phyloP scores from a whole-genome alignment of 1,140 invertebrate genomes.

The Tetragonula clypearis region DNA sequence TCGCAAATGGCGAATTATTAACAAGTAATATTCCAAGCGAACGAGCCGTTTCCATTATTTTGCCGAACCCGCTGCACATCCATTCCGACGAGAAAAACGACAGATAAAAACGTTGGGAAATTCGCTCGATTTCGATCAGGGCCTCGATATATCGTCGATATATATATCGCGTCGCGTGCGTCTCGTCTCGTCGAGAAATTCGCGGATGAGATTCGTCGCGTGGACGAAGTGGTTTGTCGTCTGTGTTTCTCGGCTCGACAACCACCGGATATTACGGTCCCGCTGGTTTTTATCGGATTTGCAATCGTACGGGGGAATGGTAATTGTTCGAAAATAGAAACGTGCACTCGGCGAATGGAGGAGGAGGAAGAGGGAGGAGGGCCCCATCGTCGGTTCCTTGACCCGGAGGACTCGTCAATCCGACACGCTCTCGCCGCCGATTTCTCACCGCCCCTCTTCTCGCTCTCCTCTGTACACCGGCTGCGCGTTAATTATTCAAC shows the following conservation, averaged over 20 bases:
- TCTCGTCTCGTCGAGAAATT: slow-evolving; percentile 9
- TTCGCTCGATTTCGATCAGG: not conserved
- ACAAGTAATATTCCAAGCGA: too few species aligned
- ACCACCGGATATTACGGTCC: slow-evolving; percentile 65
- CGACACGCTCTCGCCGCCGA: slow-evolving; percentile 21
- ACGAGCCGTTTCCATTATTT: too few species aligned
- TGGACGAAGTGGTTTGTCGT: not conserved
- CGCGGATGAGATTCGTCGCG: slow-evolving; percentile 16
- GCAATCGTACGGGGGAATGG: slow-evolving; percentile 43
- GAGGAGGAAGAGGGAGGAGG: not conserved
- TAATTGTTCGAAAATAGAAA: slow-evolving; percentile 45
- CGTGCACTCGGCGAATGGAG: not conserved
- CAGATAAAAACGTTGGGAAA: too few species aligned
- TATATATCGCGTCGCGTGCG: not conserved
- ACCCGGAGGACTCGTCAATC: not conserved
- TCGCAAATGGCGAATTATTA: too few species aligned
- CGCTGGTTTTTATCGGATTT: slow-evolving; percentile 33
- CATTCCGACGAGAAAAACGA: too few species aligned
- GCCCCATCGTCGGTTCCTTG: not conserved
- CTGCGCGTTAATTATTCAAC: slow-evolving; percentile 62
- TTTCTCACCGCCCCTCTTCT: not conserved
- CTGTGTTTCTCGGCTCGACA: slow-evolving; percentile 25
- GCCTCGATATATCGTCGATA: not conserved
- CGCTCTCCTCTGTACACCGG: not conserved
- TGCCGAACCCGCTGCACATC: too few species aligned